A percentile compares a stretch with the other conserved stretches of the same genome.
phyloP scores from a whole-genome alignment of 1,140 invertebrate genomes.

The Drosophila teissieri region DNA sequence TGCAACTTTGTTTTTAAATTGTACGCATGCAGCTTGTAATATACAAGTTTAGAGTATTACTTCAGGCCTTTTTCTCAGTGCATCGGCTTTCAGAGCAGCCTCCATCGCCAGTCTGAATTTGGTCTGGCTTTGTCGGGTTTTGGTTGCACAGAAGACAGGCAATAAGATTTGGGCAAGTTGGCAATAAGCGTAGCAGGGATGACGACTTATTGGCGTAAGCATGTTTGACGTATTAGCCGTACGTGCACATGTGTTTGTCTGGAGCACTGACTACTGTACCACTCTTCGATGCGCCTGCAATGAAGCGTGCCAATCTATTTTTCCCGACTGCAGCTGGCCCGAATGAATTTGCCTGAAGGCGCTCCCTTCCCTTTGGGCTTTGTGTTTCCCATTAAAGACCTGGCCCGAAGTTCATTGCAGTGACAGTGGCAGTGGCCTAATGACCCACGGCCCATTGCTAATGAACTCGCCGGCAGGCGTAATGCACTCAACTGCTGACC shows the following conservation, averaged over 20 bases:
- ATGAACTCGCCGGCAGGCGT: slow-evolving; percentile 67
- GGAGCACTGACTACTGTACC: not conserved
- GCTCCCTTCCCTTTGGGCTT: not conserved
- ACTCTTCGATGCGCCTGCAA: slow-evolving; percentile 15
- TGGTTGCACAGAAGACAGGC: slow-evolving; percentile 39
- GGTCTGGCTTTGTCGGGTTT: slow-evolving; percentile 37
- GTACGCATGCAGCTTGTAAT: not conserved
- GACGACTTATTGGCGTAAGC: slow-evolving; percentile 81
- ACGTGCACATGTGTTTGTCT: slow-evolving; percentile 42
- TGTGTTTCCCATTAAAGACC: slow-evolving; percentile 28
- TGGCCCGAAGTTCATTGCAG: slow-evolving; percentile 57
- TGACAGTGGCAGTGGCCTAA: slow-evolving; percentile 49
- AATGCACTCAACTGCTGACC: slow-evolving; percentile 66
- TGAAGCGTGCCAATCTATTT: slow-evolving; percentile 75
- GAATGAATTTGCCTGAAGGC: not conserved
- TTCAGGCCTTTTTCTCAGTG: not conserved
- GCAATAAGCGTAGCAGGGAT: slow-evolving; percentile 48
- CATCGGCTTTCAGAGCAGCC: not conserved
- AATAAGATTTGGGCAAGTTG: slow-evolving; percentile 68
- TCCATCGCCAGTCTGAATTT: slow-evolving; percentile 7
- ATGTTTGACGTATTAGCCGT: slow-evolving; percentile 76
- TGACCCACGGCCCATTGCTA: slow-evolving; percentile 62
- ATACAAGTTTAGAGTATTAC: not conserved
- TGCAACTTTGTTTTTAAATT: not conserved
- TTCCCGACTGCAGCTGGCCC: slow-evolving; percentile 26